Base-by-base conservation (phyloP, 2,797 vertebrate species). In the Nothura maculosa region DNA sequence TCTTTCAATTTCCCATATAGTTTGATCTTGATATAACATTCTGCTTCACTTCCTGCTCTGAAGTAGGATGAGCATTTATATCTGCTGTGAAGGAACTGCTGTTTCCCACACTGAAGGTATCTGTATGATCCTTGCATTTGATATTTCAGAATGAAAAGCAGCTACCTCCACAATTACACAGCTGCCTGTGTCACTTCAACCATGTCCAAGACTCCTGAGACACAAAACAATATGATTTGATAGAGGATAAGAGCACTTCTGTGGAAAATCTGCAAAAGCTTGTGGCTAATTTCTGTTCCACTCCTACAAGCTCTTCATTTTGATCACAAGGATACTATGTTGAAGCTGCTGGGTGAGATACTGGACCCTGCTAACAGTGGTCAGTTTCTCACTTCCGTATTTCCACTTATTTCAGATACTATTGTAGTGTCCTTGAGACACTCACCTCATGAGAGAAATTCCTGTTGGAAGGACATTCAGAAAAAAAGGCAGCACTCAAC, bases 361-460 rank as follows among this genome's bases (percentile, higher is more conserved):
- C 40, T 38, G 22, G 9, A 2, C 14, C 20, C 22, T 73, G 9
- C 15, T 32, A 79, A 52, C 21, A 80, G 28, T 14, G 17, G 27
- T 80, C 88, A 73, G 2, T 75, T 87, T 58, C 40, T 21, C 22
- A 36, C 78, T 85, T 93, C 34, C 3, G 1, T 67, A 79, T 81
- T 93, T 91, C 21, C 28, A 20, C 15, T 6, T 6, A 4, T 74
- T 95, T 92, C 57, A 83, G 81, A 96, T 85, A 45, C 20, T 38
- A 66, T 52, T 47, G 42, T 62, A 75, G 68, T 72, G 10, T 85
- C 19, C 68, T 52, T 40, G 18, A 79, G 48, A 69, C 8, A 66
- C 12, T 36, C 32, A 75, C 22, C 57, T 89, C 60, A 34, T 18
- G n/a, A 89, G 50, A 92, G 45, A 72, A 81, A 78, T 90, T 89